Base-by-base conservation (phyloP, 2,888 invertebrate species). In the Polia nebulosa region DNA sequence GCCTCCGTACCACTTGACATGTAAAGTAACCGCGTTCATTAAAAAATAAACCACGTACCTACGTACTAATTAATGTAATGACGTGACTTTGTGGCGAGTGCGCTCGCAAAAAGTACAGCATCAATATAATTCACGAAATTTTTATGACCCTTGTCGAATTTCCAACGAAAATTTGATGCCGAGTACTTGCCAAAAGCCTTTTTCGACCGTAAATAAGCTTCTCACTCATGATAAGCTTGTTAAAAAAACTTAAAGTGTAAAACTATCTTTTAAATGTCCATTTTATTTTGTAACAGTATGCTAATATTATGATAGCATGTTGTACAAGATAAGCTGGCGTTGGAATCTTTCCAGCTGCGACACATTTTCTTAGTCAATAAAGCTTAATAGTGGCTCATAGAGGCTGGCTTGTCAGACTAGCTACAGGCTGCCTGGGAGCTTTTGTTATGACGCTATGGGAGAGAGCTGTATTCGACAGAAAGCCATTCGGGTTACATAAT, bases 361-460 rank as follows among this genome's bases (percentile, higher is more conserved):
- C 53, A 75, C 80, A 79, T 67, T 70, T 78, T 66, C 79, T 75
- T 66, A 66, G 76, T 68, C 80, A 63, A 72, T 78, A 76, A 80
- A 72, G 61, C 70, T 57, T 74, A 70, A 76, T 78, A 76, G 67
- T 75, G 44, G 56, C 61, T 77, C 60, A 65, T 76, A 70, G 72
- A 65, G 25, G 49, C 65, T 68, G 56, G 51, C 51, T 60, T 68
- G 65, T 68, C 67, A 65, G 65, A 44, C 47, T 62, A 34, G 51
- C 62, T 68, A 65, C 68, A 62, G 62, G 67, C 76, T 52, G 62
- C 45, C 67, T 62, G 44, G 32, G 22, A 62, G 64, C 68, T 76
- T 65, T 80, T 80, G 80, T 63, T 80, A 76, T 60, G 32, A 70
- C 65, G 65, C 68, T 72, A 52, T 68, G 61, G 65, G 70, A 69